Base-by-base conservation (phyloP, 2,113 vertebrate genomes). In the Protobothrops mucrosquamatus region DNA sequence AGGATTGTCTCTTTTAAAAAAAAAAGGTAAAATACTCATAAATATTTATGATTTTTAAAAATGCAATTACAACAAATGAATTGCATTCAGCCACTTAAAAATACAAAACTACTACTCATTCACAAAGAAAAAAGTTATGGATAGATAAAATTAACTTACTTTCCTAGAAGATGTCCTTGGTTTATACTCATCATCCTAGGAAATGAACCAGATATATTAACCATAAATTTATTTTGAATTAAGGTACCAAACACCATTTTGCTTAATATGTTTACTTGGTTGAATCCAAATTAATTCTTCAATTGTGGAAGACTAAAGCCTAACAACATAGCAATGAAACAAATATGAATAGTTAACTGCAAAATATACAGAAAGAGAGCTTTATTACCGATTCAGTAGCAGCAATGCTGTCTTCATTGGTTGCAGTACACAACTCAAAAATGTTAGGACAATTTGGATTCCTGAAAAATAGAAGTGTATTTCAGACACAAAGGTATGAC, bases 371-470 rank as follows among this genome's bases (percentile, higher is more conserved):
- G 20, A 1, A 87, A 89, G 54, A 86, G 93, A 69, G 93, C 4
- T 96, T 96, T 94, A 95, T 96, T 97, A 99, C 99, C 98, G 98
- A 97, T 92, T 99, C 98, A 26, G 98, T 98, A 24, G 93, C 91
- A 96, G 97, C 95, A 54, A 90, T 93, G 97, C 97, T 97, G 91
- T 98, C 94, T 94, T 98, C 98, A 91, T 99, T 99, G 54, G 98
- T 98, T 56, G 98, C 98, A 93, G 96, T 98, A 94, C 98, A 98
- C 56, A 99, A 97, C 52, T 99, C 99, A 97, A 99, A 98, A 95
- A 99, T 98, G 94, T 98, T 98, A 92, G 96, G 98, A 96, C 98
- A 99, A 90, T 98, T 97, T 89, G 98, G 98, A 96, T 99, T 98
- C 97, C 99, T 99, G 96, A 4, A 95, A 96, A 87, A 93, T 64